These are phyloP conservation scores for Cuculus canorus DNA, from an alignment of 2,797 vertebrate species.

Conservation along the genomic window DNA sequence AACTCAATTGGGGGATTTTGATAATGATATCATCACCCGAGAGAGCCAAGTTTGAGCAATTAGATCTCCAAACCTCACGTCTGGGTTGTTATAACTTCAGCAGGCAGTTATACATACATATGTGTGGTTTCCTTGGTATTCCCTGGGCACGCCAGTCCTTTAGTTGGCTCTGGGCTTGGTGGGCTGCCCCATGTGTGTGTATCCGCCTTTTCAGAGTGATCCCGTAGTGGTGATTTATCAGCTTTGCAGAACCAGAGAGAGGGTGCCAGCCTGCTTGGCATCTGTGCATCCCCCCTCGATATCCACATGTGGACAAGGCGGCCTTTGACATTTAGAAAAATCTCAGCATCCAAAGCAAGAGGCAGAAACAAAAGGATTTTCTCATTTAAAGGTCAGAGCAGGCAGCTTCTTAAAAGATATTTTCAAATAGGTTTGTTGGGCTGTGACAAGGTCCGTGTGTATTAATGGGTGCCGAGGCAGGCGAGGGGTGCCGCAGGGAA, in stretches of 20 bases:
- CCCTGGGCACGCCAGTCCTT: not conserved
- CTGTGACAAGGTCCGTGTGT: slow-evolving; percentile 44
- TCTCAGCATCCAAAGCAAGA: slow-evolving; percentile 65
- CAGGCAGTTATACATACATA: not conserved
- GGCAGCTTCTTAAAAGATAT: slow-evolving; percentile 62
- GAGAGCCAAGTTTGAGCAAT: slow-evolving; percentile 60
- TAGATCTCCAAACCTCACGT: slow-evolving; percentile 16
- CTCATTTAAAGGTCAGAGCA: slow-evolving; percentile 77
- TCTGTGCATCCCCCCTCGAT: not conserved
- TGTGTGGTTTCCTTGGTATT: not conserved
- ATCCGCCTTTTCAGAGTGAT: not conserved
- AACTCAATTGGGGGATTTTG: slow-evolving; percentile 47
- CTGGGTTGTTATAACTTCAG: slow-evolving; percentile 18
- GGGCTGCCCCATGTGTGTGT: fast-evolving
- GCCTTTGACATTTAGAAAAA: slow-evolving; percentile 80
- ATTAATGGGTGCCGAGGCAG: not conserved
- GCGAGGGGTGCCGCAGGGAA: not conserved
- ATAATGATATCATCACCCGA: slow-evolving; percentile 40
- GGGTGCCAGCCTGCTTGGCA: not conserved
- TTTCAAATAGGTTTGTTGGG: slow-evolving; percentile 43
- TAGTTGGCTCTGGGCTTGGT: not conserved
- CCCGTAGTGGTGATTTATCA: not conserved
- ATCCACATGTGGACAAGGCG: not conserved
- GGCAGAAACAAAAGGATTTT: slow-evolving; percentile 77
- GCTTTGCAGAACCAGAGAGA: not conserved